Base-by-base conservation (phyloP, 2,888 invertebrate species). In the Parnassius mnemosyne region DNA sequence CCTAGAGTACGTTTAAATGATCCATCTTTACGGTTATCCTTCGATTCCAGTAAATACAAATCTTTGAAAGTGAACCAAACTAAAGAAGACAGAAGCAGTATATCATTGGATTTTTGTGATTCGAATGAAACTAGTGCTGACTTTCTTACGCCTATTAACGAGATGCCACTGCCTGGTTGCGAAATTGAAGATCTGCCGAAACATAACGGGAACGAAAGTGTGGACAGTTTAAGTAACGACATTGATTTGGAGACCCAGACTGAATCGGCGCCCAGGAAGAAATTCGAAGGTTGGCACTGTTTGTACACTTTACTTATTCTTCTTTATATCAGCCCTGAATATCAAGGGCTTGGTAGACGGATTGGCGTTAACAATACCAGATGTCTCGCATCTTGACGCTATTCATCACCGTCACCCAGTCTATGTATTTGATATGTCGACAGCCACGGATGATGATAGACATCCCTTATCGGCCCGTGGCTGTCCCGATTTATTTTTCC, bases 71-170 rank as follows among this genome's bases (percentile, higher is more conserved):
- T 74, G 0, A 86, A 81, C 58, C 83, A 82, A 67, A 74, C 73
- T 1, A 86, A 76, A 13, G 85, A 89, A 13, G 92, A 92, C 63
- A 87, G 76, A 53, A 90, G 88, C 10, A 91, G 90, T 71, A 67
- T 92, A 55, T 92, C 92, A 0, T 60, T 92, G 25, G 92, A 92
- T 62, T 85, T 89, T 52, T 92, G 92, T 64, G 92, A 92, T 61
- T 92, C 92, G 0, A 92, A 92, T 67, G 92, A 92, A 71, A 92
- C 92, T 0, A 92, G 91, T 68, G 92, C 92, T 0, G 92, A 92
- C 69, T 92, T 92, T 64, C 68, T 92, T 59, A 92, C 92, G 54
- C 92, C 92, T 1, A 92, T 92, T 3, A 92, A 92, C 47, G 92
- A 92, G 68, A 89, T 92, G 92, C 92, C 92, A 1, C 86, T 83